Percentiles rank a stretch among this genome's conserved stretches.
Evolutionary conservation across 2,113 vertebrate species (phyloP).

Genomic region (Oenanthe melanoleuca): DNA sequence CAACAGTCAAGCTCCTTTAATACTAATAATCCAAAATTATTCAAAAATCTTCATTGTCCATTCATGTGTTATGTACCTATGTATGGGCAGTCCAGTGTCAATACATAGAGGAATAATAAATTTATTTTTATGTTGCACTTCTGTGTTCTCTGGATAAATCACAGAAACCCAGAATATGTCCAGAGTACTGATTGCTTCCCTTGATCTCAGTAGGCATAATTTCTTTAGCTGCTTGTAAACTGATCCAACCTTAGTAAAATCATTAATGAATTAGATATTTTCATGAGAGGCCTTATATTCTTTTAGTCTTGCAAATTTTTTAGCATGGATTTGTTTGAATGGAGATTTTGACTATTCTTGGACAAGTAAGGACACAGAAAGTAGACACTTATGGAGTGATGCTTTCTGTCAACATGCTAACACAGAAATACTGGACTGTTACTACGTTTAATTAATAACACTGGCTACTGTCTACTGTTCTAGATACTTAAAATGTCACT

Average conservation of each 20-base stretch:
- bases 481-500: not conserved
- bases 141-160: not conserved
- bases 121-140: not conserved
- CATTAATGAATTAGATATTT: rapidly evolving
- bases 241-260: not conserved
- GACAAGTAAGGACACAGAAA: not conserved
- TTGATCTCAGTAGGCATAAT: not conserved
- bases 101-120: not conserved
- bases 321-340: not conserved
- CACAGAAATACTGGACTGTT: not conserved
- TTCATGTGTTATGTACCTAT: not conserved
- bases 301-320: not conserved
- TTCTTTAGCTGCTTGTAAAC: not conserved
- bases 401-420: not conserved
- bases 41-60: not conserved
- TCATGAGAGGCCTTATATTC: not conserved
- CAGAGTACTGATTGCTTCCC: not conserved
- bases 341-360: not conserved
- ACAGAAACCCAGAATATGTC: not conserved
- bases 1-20: not conserved
- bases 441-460: not conserved
- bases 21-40: not conserved
- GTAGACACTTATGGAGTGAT: not conserved
- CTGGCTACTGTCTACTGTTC: not conserved
- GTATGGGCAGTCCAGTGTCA: not conserved